phyloP scores from a whole-genome alignment of 2,797 vertebrate genomes.

The Falco cherrug region DNA sequence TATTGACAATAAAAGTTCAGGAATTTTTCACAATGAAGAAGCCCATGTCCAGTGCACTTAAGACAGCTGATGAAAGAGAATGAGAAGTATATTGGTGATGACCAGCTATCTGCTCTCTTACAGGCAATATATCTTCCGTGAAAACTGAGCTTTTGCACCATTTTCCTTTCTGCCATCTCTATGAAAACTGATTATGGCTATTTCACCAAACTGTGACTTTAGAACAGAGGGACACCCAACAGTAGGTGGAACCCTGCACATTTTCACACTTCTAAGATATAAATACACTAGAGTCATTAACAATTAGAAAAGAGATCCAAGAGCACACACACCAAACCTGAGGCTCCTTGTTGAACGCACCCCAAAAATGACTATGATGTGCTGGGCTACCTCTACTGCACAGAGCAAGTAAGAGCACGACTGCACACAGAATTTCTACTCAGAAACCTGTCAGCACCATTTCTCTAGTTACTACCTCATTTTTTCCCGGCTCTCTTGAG shows the following conservation, averaged over 20 bases:
- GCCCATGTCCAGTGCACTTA: background rate
- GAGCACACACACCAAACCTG: background rate
- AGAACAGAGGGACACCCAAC: background rate
- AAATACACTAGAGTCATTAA: background rate
- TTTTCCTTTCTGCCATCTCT: background rate
- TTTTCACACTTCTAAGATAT: background rate
- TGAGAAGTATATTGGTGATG: background rate
- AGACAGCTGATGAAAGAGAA: background rate
- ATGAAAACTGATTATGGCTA: background rate
- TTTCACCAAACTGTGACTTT: background rate
- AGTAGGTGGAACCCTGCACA: background rate
- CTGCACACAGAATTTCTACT: background rate
- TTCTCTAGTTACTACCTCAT: background rate
- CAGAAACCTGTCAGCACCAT: background rate
- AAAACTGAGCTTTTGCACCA: background rate
- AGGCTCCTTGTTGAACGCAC: background rate
- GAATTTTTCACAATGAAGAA: background rate
- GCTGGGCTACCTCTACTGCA: background rate
- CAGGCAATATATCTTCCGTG: rapidly evolving
- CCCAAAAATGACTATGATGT: too few relatives aligned
- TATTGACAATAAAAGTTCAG: background rate
- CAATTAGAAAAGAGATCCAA: background rate
- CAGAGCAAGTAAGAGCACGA: background rate
- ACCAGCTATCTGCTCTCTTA: background rate
- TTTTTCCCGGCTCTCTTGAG: background rate